phyloP scores from a whole-genome alignment of 2,113 vertebrate species.

The Eidolon helvum region DNA sequence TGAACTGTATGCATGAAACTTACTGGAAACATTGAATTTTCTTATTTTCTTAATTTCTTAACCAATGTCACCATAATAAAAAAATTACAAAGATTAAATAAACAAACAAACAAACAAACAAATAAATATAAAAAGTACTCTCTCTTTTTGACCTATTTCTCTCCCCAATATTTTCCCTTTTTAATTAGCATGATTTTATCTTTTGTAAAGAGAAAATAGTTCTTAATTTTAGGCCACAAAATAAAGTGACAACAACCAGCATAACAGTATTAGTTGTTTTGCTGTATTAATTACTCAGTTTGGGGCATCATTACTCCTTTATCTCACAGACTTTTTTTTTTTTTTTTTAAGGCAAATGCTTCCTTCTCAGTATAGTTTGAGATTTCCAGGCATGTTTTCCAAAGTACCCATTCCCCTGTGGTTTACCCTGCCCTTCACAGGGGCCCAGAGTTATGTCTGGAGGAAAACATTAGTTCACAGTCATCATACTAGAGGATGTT shows the following conservation, averaged over 20 bases:
- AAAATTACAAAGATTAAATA: too few relatives aligned
- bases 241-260: neutral
- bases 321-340: neutral
- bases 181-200: neutral
- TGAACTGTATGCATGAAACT: too few relatives aligned
- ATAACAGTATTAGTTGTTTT: neutral
- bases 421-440: neutral
- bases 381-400: conserved; percentile 50
- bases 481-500: neutral
- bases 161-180: neutral
- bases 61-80: too few relatives aligned
- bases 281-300: neutral
- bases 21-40: too few relatives aligned
- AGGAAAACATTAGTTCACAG: neutral
- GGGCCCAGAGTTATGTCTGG: neutral
- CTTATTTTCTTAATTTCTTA: too few relatives aligned
- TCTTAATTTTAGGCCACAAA: neutral
- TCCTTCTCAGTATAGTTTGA: neutral
- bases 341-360: neutral
- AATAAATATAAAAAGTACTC: neutral
- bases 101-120: too few relatives aligned
- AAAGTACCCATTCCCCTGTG: neutral
- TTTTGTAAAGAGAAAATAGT: conserved; percentile 17
- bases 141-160: neutral
- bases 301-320: neutral